Base-by-base conservation (phyloP, 2,888 invertebrate species). In the Dasypolia templi region DNA sequence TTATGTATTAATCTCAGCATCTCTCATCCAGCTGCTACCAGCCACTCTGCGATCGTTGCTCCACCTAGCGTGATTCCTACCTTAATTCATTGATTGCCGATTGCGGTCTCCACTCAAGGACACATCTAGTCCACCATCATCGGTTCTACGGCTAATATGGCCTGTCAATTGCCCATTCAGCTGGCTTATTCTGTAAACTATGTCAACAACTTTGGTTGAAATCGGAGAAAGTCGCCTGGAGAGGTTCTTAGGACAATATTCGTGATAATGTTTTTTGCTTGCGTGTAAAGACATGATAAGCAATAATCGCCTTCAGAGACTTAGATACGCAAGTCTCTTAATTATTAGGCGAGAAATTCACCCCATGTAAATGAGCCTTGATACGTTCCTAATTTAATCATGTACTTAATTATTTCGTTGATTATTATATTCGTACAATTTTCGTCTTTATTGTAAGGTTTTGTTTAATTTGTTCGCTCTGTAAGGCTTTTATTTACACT, bases 381-480 rank as follows among this genome's bases (percentile, higher is more conserved):
- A 70, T 46, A 42, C 35, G 56, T 67, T 76, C 9, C 55, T 70
- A 74, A 84, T 84, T 83, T 77, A 32, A 71, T 69, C 26, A 69
- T 69, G 72, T 81, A 26, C 26, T 35, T 53, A 80, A 77, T 79
- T 85, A 77, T 82, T 72, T 73, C 66, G 72, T 79, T 58, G 63
- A 72, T 77, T 71, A 75, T 69, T 26, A 74, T 49, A 59, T 70
- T 64, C 44, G n/a, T 12, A 49, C 35, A 42, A 61, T 69, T 65
- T 69, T 56, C 59, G 61, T 59, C 78, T 71, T 81, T 53, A 74
- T 65, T 83, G 22, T 51, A 32, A 26, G 44, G 55, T 44, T 35
- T 70, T 32, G 42, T 63, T 67, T 63, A 32, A 59, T 80, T 58
- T 55, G 49, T 29, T 14, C 29, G 2, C 44, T 35, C n/a, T 39